phyloP scores from a whole-genome alignment of 2,113 vertebrate species.

The Hystrix brachyura region DNA sequence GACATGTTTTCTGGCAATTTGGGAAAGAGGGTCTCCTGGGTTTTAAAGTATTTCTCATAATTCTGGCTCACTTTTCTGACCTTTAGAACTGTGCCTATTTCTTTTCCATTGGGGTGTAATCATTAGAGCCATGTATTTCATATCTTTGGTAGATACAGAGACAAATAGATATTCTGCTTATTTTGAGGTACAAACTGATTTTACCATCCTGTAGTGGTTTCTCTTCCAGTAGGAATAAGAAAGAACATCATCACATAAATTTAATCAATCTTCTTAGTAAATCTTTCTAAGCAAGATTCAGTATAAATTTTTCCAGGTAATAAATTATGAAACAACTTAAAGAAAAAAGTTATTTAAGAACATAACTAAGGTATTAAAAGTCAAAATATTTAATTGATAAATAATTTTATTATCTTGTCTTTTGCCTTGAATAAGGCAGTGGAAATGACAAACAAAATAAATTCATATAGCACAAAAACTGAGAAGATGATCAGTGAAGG shows the following conservation, averaged over 20 bases:
- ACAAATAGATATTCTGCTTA: constrained; percentile 13
- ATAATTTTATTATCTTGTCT: not conserved
- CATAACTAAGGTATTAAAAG: not conserved
- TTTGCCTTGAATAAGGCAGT: not conserved
- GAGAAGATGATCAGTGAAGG: not conserved
- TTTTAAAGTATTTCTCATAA: not conserved
- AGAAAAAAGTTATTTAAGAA: not conserved
- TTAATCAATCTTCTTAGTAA: not conserved
- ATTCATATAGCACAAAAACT: not conserved
- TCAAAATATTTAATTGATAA: not conserved
- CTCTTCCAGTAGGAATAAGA: not conserved
- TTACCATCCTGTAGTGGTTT: not conserved
- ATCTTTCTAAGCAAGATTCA: not conserved
- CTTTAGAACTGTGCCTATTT: not conserved
- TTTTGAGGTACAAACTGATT: not conserved
- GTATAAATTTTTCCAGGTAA: not conserved
- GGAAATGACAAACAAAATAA: not conserved
- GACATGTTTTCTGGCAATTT: not conserved
- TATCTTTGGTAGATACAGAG: not conserved
- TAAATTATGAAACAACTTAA: constrained; percentile 29
- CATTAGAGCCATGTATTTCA: not conserved
- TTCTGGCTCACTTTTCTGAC: not conserved
- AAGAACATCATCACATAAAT: not conserved
- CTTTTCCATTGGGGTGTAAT: not conserved
- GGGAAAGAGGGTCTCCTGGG: not conserved